Conservation (phyloP, 2,113 vertebrate species). For the Thymallus thymallus region DNA sequence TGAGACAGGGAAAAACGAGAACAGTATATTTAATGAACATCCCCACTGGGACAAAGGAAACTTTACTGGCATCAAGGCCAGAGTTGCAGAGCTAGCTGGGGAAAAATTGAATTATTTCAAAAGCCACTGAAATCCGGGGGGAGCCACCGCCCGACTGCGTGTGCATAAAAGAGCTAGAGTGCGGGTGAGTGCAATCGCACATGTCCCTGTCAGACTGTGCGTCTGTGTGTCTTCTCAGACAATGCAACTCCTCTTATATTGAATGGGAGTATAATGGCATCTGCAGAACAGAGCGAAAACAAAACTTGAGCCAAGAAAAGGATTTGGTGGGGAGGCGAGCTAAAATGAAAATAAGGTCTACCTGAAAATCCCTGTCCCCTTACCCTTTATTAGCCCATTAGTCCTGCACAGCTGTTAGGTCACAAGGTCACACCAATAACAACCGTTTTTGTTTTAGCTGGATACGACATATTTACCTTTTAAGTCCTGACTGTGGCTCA, state of each 20-base stretch:
- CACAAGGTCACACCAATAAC: constrained; percentile 52
- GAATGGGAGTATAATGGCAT: background rate
- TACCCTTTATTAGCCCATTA: constrained; percentile 46
- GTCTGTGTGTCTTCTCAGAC: constrained; percentile 33
- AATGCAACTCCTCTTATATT: constrained; percentile 48
- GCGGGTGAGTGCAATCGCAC: constrained; percentile 38
- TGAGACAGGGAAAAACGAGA: constrained; percentile 38
- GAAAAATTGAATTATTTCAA: constrained; percentile 63
- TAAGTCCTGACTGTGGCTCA: constrained; percentile 78
- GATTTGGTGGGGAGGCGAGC: constrained; percentile 43
- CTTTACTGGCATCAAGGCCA: constrained; percentile 62
- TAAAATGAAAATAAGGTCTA: constrained; percentile 40
- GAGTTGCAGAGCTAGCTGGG: constrained; percentile 15
- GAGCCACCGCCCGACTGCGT: constrained; percentile 69
- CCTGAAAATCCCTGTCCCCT: constrained; percentile 10
- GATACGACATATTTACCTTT: constrained; percentile 83
- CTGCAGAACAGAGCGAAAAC: constrained; percentile 41
- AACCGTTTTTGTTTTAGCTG: constrained; percentile 70
- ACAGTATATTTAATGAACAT: constrained; percentile 70
- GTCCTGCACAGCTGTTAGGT: constrained; percentile 44
- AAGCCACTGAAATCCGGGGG: constrained; percentile 68
- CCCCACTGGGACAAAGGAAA: constrained; percentile 62
- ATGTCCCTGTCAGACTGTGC: constrained; percentile 51
- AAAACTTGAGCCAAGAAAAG: constrained; percentile 59
- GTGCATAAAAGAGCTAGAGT: constrained; percentile 57